Evolutionary conservation across 2,797 vertebrate species (phyloP), one percentile per base, ranked within the genome.

Genomic region (Coccyzus lansbergi): DNA sequence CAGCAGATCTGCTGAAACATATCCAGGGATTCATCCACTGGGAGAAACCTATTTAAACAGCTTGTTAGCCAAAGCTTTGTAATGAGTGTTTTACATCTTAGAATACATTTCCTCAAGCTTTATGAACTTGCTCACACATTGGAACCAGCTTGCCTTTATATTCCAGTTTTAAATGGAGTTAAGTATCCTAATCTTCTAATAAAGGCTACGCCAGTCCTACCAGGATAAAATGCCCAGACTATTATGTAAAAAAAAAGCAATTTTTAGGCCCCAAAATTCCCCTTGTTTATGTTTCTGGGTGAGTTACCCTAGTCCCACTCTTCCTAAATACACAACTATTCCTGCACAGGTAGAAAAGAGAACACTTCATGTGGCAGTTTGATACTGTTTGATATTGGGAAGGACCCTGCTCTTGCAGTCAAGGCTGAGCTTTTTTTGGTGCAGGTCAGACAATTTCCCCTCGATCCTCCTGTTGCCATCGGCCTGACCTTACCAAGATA

Each of bases 401-500:
- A 90, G 12, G 31, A 67, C 68, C 40, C 51, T 25, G 28, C 58
- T 16, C 25, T 55, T 40, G 31, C 36, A 68, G 40, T 28, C 42
- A 28, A 40, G 8, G 28, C 15, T 11, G 12, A 1, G 11, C 17
- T 11, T 67, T 88, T 88, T 81, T 26, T n/a, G 4, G 53, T 13
- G 25, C 15, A 36, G 7, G 16, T 12, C 44, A 28, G 56, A n/a
- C 15, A 25, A 33, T 15, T 79, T 67, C 17, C 26, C 28, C 26
- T 40, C n/a, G 15, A 0, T 29, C 10, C 4, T 6, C 17, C 5
- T 18, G 3, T 1, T 48, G 48, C 31, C 38, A 14, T 21, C n/a
- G 46, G 1, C 6, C 52, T 48, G 20, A 31, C 15, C 9, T 69
- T 51, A 34, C 9, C 0, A 0, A 63, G 28, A 4, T 6, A 16